phyloP scores from a whole-genome alignment of 2,888 invertebrate genomes.

The Dexiosoma caninum region DNA sequence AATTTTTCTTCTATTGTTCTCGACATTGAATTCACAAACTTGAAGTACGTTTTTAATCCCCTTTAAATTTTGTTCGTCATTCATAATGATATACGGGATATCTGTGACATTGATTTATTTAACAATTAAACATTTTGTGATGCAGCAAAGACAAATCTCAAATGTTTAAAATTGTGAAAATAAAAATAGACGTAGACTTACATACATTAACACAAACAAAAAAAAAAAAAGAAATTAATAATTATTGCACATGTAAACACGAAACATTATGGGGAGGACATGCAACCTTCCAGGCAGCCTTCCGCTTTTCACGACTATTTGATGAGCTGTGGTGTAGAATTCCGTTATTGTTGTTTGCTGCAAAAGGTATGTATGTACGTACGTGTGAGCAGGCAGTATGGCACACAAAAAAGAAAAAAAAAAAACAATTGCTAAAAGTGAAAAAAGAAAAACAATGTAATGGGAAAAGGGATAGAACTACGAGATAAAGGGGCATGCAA shows the following conservation, averaged over 20 bases:
- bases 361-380: not conserved
- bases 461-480: conserved; percentile 34
- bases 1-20: conserved; percentile 19
- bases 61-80: conserved; percentile 28
- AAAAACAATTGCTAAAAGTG: not conserved
- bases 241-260: conserved; percentile 66
- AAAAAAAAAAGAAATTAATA: conserved; percentile 50
- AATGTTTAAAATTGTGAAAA: conserved; percentile 16
- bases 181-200: not conserved
- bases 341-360: not conserved
- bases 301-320: not conserved
- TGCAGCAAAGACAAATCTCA: not conserved
- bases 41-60: conserved; percentile 7
- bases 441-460: not conserved
- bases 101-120: conserved; percentile 65
- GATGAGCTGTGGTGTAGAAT: conserved; percentile 19
- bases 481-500: conserved; percentile 30
- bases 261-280: conserved; percentile 47
- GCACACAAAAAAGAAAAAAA: too few species aligned
- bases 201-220: conserved; percentile 19
- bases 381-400: too few species aligned
- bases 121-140: conserved; percentile 55
- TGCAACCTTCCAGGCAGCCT: conserved; percentile 33
- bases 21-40: not conserved
- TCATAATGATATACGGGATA: conserved; percentile 56